Conservation (phyloP, 2,888 invertebrate species). For the Cosmia trapezina region DNA sequence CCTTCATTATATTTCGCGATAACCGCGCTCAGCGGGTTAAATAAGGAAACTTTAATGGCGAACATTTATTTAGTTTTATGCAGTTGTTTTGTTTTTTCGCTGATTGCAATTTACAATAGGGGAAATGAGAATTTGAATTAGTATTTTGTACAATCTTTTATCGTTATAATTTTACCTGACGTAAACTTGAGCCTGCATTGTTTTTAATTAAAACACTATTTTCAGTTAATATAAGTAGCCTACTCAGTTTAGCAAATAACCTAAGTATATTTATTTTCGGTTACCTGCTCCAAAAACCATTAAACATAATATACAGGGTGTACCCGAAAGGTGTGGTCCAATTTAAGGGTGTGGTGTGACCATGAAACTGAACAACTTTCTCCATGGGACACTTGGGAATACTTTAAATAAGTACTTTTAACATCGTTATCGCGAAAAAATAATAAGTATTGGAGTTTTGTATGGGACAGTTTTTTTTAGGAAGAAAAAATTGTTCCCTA, state of each 20-base stretch:
- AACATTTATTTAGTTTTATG: conserved; percentile 60
- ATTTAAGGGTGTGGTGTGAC: too few relatives aligned
- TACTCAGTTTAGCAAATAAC: not conserved
- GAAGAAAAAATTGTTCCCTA: too few relatives aligned
- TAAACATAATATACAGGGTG: not conserved
- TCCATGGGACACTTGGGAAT: too few relatives aligned
- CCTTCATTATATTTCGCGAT: conserved; percentile 77
- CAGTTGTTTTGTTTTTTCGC: conserved; percentile 53
- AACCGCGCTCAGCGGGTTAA: conserved; percentile 62
- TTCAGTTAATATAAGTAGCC: not conserved
- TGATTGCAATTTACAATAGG: conserved; percentile 48
- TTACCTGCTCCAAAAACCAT: conserved; percentile 1
- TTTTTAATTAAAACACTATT: not conserved
- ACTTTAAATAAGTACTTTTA: too few relatives aligned
- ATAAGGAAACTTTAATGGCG: conserved; percentile 61
- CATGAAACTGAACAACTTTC: too few relatives aligned
- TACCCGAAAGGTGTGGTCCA: too few relatives aligned
- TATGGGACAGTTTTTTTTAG: too few relatives aligned
- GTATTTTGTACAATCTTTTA: not conserved
- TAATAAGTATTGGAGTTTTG: too few relatives aligned
- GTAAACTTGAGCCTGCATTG: not conserved
- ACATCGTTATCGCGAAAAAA: too few relatives aligned
- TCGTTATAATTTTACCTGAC: conserved; percentile 12
- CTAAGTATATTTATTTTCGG: conserved; percentile 7
- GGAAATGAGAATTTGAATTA: conserved; percentile 43